Base-by-base conservation (phyloP, 2,888 invertebrate genomes). In the Drosophila neonasuta region DNA sequence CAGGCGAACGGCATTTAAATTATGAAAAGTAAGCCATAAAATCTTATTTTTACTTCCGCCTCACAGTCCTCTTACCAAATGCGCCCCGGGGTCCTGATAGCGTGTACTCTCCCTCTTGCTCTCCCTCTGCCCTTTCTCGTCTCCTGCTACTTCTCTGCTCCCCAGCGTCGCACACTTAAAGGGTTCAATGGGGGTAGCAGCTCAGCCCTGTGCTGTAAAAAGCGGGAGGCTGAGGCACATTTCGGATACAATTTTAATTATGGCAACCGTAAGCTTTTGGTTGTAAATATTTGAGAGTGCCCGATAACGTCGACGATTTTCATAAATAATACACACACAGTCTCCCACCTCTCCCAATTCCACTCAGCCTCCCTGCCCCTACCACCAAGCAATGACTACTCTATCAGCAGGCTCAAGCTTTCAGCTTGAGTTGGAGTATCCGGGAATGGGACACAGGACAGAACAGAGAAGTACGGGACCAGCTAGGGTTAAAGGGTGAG, bases 161-260 rank as follows among this genome's bases (percentile, higher is more conserved):
- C 20, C 20, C 20, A 72, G 57, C 74, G 55, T 55, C 52, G 44
- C 51, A 49, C 71, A 68, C 74, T 59, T 66, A 71, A 72, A 72
- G 77, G 74, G 68, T 68, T 77, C 50, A 49, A 15, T 24, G 15
- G 44, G 71, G 60, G 57, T 63, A 51, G 61, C 24, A 15, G 7
- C 24, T 20, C 20, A 30, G 44, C 36, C 51, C 20, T 32, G 13
- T 5, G 32, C 29, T 8, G 61, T 8, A 17, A 36, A 20, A 2
- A 13, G 54, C 46, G 24, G 59, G 8, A 10, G 57, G 74, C 15
- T 61, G 73, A 76, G 80, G 80, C 74, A 86, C 82, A 83, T 87
- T 88, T 89, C 84, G 88, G 89, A 85, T 89, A 89, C 88, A 89
- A 89, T 89, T 89, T 89, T 89, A 89, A 89, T 89, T 89, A 89